phyloP scores from a whole-genome alignment of 2,888 invertebrate genomes.

The Coleophora deauratella region DNA sequence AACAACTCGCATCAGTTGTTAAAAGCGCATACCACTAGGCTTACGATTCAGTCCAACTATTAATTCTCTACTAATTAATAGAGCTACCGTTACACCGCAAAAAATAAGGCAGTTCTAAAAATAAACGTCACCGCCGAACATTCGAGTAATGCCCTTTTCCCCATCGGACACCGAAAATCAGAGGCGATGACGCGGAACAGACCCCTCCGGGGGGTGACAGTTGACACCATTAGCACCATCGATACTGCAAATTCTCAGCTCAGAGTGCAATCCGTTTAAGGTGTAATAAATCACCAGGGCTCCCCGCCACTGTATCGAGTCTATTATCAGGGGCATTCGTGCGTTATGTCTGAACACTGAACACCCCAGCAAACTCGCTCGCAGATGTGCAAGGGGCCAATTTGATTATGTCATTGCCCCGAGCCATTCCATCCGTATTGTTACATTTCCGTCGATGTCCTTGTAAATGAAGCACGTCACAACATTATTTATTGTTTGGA shows the following conservation, averaged over 20 bases:
- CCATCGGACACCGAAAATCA: too few species aligned
- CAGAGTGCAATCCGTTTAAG: constrained; percentile 56
- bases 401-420: constrained; percentile 57
- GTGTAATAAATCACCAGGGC: constrained; percentile 59
- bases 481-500: constrained; percentile 31
- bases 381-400: constrained; percentile 45
- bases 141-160: too few species aligned
- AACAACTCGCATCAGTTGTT: too few species aligned
- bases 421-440: constrained; percentile 30
- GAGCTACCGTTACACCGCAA: too few species aligned
- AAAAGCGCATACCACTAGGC: too few species aligned
- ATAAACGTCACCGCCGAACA: too few species aligned
- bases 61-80: too few species aligned
- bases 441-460: constrained; percentile 28
- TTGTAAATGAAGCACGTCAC: constrained; percentile 33
- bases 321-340: constrained; percentile 56
- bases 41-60: too few species aligned
- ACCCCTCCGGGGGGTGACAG: background rate
- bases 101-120: background rate
- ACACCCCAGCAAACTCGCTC: constrained; percentile 20
- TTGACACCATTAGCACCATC: constrained; percentile 4
- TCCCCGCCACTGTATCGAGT: constrained; percentile 32
- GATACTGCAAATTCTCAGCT: constrained; percentile 36
- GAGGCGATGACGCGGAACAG: too few species aligned
- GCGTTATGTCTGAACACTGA: constrained; percentile 37